These are phyloP conservation scores for Phaetusa simplex DNA, from an alignment of 2,113 vertebrate species.

Conservation along the genomic window DNA sequence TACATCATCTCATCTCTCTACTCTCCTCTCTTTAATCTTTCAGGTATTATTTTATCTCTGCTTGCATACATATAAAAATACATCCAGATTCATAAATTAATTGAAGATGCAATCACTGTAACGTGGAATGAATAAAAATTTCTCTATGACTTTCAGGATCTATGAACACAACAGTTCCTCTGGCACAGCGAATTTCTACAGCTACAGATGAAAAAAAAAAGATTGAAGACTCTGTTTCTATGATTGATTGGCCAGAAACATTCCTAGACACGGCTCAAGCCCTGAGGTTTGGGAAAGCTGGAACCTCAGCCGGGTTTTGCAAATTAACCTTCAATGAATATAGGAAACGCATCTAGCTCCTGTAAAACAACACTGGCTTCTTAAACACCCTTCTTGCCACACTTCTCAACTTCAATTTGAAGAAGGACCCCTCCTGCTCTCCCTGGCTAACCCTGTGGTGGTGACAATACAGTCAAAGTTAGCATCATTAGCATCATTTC, in stretches of 20 bases:
- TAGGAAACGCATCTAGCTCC: not conserved
- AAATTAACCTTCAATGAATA: not conserved
- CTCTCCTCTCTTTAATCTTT: not conserved
- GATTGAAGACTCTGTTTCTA: not conserved
- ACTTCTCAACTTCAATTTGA: not conserved
- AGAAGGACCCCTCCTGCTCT: not conserved
- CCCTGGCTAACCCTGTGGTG: not conserved
- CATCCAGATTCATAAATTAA: not conserved
- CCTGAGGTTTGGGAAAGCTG: not conserved
- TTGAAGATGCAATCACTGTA: not conserved
- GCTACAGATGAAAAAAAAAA: not conserved
- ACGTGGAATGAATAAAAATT: not conserved
- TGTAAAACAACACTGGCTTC: not conserved
- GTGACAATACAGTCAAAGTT: not conserved
- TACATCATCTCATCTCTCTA: not conserved
- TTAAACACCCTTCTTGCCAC: not conserved
- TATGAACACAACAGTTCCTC: not conserved
- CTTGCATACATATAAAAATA: not conserved
- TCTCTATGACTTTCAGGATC: not conserved
- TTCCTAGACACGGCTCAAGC: not conserved
- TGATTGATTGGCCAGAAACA: not conserved
- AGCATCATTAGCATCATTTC: not conserved
- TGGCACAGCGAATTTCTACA: not conserved
- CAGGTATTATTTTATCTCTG: not conserved
- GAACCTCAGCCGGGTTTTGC: not conserved